Percentiles rank a stretch among this genome's conserved stretches.
Conservation (phyloP, 2,113 vertebrate species). For the Psilopsiagon aymara region DNA sequence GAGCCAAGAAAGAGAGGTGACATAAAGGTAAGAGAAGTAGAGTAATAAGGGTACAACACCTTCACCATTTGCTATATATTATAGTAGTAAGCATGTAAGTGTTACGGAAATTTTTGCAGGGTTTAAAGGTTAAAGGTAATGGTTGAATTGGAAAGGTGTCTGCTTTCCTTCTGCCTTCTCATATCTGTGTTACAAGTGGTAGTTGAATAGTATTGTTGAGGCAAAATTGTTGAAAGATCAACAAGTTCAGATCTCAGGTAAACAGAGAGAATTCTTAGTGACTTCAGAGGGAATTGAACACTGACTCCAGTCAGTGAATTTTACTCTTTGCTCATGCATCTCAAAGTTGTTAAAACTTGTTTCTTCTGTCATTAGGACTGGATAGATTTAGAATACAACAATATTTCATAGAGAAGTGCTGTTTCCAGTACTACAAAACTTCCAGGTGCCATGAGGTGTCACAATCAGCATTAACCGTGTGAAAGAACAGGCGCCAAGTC, state of each 20-base stretch:
- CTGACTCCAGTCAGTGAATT: neutral
- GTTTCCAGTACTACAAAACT: neutral
- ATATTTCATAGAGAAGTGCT: neutral
- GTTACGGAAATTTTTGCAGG: neutral
- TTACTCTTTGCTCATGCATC: neutral
- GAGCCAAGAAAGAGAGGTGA: neutral
- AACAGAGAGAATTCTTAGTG: neutral
- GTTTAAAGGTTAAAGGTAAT: slow-evolving; percentile 1
- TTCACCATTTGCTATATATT: neutral
- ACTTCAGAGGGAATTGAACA: neutral
- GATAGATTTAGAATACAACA: slow-evolving; percentile 15
- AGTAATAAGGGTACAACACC: neutral
- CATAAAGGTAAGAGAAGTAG: neutral
- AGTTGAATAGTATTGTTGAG: neutral
- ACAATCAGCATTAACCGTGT: neutral
- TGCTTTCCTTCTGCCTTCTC: neutral
- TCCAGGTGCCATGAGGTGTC: neutral
- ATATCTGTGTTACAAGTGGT: neutral
- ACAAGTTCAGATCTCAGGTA: neutral
- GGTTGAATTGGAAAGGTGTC: neutral
- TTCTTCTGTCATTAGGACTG: neutral
- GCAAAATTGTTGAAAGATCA: neutral
- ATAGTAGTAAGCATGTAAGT: neutral
- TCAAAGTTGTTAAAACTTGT: neutral
- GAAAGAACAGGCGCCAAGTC: neutral